These are phyloP conservation scores for Spea bombifrons DNA, from an alignment of 2,113 vertebrate species.

Conservation along the genomic window DNA sequence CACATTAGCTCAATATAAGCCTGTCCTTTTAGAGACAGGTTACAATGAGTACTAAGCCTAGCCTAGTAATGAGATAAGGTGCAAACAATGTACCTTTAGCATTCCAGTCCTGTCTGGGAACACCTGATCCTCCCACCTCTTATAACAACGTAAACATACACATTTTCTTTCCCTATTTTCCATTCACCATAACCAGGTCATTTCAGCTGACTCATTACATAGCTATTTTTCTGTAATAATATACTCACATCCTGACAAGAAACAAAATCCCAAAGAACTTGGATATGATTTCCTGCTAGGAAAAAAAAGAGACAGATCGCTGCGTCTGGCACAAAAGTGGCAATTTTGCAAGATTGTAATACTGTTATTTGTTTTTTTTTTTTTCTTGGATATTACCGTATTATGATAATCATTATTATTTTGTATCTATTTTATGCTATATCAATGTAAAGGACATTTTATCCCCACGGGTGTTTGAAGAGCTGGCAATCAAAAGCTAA, in stretches of 20 bases:
- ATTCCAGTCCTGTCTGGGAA: not conserved
- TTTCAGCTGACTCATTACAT: slow-evolving; percentile 56
- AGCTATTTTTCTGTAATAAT: slow-evolving; percentile 59
- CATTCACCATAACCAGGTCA: slow-evolving; percentile 36
- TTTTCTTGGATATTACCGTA: too few relatives aligned
- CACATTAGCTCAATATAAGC: not conserved
- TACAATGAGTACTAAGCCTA: too few relatives aligned
- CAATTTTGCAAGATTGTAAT: not conserved
- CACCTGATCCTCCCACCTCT: not conserved
- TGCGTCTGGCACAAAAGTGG: slow-evolving; percentile 26
- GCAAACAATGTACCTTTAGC: not conserved
- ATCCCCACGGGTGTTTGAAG: too few relatives aligned
- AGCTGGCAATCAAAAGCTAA: too few relatives aligned
- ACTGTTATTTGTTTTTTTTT: not conserved
- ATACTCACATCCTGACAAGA: slow-evolving; percentile 47
- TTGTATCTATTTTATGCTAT: too few relatives aligned
- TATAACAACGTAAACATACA: slow-evolving; percentile 1
- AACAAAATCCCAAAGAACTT: slow-evolving; percentile 13
- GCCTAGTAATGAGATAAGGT: not conserved
- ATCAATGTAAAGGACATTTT: too few relatives aligned
- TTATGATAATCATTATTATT: too few relatives aligned
- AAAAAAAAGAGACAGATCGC: not conserved
- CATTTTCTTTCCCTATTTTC: slow-evolving; percentile 2
- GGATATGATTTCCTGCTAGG: slow-evolving; percentile 50
- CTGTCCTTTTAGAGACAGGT: too few relatives aligned